phyloP scores from a whole-genome alignment of 64 coral and sea anemone genomes.

The Anthopleura sola region DNA sequence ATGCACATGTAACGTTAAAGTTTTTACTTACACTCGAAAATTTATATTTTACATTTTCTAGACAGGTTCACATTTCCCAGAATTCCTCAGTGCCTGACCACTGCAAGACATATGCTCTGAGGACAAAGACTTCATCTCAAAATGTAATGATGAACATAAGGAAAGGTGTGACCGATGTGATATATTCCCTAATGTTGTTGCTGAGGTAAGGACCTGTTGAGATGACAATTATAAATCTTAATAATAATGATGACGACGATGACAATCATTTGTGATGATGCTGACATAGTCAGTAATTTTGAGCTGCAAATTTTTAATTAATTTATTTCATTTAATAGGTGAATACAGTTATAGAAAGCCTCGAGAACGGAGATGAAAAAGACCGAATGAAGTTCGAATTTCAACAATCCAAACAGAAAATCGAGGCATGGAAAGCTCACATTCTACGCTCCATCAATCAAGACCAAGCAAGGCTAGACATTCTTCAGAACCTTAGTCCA shows the following conservation, averaged over 20 bases:
- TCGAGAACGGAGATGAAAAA: not conserved
- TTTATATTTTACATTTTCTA: not conserved
- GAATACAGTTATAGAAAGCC: slow-evolving; percentile 1
- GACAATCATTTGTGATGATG: too few species aligned
- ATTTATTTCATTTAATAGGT: not conserved
- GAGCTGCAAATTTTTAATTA: too few species aligned
- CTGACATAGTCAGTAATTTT: too few species aligned
- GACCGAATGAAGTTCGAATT: not conserved
- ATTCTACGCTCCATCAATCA: slow-evolving; percentile 29
- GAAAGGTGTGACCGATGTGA: slow-evolving; percentile 28
- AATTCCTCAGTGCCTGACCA: slow-evolving; percentile 28
- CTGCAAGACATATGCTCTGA: slow-evolving; percentile 5
- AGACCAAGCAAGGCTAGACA: slow-evolving; percentile 18
- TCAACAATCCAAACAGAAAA: not conserved
- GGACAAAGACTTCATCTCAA: not conserved
- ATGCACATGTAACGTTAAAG: not conserved
- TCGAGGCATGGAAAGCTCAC: slow-evolving; percentile 26
- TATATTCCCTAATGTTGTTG: not conserved
- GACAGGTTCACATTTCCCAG: slow-evolving; percentile 24
- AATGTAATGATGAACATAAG: slow-evolving; percentile 19
- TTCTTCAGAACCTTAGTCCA: slow-evolving; percentile 20
- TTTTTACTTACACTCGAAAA: too few species aligned
- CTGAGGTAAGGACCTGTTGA: too few species aligned
- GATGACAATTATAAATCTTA: too few species aligned
- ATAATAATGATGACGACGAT: too few species aligned